Evolutionary conservation across 2,113 vertebrate genomes (phyloP).

Genomic region (Sciurus niger): DNA sequence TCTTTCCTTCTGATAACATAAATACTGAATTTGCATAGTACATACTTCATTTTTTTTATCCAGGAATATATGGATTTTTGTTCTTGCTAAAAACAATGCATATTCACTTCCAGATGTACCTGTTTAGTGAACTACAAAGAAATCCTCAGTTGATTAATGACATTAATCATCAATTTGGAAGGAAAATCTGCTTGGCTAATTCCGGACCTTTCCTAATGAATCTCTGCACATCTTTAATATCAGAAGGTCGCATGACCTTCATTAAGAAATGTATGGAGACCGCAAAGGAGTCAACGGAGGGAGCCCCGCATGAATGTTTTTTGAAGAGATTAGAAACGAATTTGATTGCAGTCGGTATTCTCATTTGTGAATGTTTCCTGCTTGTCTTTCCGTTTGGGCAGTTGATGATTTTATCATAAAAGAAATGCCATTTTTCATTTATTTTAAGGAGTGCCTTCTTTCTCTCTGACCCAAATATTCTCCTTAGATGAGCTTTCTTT

Average conservation of each 20-base stretch:
- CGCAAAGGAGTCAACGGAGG: neutral
- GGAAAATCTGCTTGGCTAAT: slow-evolving; percentile 66
- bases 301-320: neutral
- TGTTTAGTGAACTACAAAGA: slow-evolving; percentile 32
- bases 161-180: slow-evolving; percentile 51
- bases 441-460: neutral
- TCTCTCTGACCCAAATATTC: neutral
- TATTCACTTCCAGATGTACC: neutral
- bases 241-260: neutral
- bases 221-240: slow-evolving; percentile 35
- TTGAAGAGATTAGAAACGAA: slow-evolving; percentile 1
- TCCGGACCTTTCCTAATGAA: slow-evolving; percentile 48
- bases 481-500: neutral
- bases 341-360: slow-evolving; percentile 16
- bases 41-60: neutral
- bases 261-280: slow-evolving; percentile 22
- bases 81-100: slow-evolving; percentile 59
- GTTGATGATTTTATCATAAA: neutral
- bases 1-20: slow-evolving; percentile 20
- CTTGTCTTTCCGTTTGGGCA: neutral
- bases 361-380: slow-evolving; percentile 9
- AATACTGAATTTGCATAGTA: neutral
- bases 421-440: slow-evolving; percentile 28
- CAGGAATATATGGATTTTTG: neutral
- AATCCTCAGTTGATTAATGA: slow-evolving; percentile 29